Conservation (phyloP, 2,888 invertebrate genomes). For the Strigamia transsilvanica region DNA sequence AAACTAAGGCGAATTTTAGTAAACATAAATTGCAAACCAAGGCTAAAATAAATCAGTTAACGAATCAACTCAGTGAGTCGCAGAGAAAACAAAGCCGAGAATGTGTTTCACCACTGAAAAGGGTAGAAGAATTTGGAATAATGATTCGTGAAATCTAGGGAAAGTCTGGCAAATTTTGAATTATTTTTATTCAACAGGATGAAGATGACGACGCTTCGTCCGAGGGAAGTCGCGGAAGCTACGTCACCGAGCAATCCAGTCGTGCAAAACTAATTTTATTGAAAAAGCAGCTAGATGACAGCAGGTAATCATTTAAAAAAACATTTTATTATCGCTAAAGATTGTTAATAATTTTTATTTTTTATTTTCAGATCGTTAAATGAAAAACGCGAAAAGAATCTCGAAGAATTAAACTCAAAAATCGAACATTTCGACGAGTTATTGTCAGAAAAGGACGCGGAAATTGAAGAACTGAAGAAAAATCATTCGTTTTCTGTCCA, state of each 20-base stretch:
- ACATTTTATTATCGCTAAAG: neutral
- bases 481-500: neutral
- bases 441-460: neutral
- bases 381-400: neutral
- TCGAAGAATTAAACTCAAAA: neutral
- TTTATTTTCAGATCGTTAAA: neutral
- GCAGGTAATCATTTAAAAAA: slow-evolving; percentile 58
- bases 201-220: slow-evolving; percentile 51
- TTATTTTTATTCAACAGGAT: neutral
- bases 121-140: neutral
- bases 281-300: slow-evolving; percentile 63
- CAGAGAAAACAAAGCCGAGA: slow-evolving; percentile 57
- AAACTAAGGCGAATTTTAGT: slow-evolving; percentile 62
- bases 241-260: slow-evolving; percentile 58
- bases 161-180: no score
- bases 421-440: neutral
- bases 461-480: slow-evolving; percentile 7
- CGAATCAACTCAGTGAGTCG: slow-evolving; percentile 60
- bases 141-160: no score
- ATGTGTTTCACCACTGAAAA: neutral
- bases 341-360: neutral
- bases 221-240: slow-evolving; percentile 56
- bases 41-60: slow-evolving; percentile 62
- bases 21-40: slow-evolving; percentile 64
- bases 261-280: slow-evolving; percentile 62